These are phyloP conservation scores for Sialia sialis DNA, from an alignment of 2,113 vertebrate species.

Conservation along the genomic window DNA sequence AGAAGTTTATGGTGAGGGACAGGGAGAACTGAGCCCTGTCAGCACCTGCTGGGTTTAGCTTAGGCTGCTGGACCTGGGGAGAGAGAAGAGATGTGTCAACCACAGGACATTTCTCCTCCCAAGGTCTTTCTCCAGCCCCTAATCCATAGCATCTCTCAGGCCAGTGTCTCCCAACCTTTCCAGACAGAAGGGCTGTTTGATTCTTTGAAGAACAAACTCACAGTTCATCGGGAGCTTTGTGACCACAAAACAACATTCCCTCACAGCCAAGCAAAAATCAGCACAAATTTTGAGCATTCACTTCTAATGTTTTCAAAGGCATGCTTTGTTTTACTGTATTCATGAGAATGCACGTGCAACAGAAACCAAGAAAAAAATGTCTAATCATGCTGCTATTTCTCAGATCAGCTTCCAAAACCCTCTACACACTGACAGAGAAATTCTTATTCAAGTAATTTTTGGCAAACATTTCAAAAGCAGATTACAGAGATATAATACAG, in stretches of 20 bases:
- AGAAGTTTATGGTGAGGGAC: neutral
- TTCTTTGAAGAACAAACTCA: neutral
- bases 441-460: neutral
- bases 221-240: neutral
- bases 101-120: neutral
- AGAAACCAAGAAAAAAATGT: neutral
- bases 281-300: neutral
- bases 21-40: neutral
- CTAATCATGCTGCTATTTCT: neutral
- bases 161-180: neutral
- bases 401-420: neutral
- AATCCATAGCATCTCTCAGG: neutral
- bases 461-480: neutral
- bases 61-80: neutral
- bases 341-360: neutral
- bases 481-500: neutral
- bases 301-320: neutral
- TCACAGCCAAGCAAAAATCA: neutral
- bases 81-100: neutral
- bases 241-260: neutral
- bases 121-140: neutral
- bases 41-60: neutral
- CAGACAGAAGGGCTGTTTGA: neutral
- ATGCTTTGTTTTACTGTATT: neutral
- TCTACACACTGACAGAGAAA: neutral